Evolutionary conservation across 1,140 invertebrate species (phyloP).

Genomic region (Drosophila quadrilineata): DNA sequence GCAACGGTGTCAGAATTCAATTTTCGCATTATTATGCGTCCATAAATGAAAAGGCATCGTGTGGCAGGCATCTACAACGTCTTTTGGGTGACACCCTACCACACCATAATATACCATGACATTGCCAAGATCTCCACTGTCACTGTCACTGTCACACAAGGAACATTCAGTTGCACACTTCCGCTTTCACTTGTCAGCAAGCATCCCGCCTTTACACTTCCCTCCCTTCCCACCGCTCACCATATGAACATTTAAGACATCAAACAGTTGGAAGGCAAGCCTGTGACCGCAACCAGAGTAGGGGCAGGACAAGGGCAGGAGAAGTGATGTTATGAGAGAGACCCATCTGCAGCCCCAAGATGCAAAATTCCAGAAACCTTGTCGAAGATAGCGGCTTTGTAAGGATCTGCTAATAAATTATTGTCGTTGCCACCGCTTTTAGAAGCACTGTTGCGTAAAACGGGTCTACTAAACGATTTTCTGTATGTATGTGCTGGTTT

Average conservation of each 20-base stretch:
- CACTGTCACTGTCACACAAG: neutral
- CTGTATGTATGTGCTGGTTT: constrained; percentile 23
- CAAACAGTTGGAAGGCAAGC: neutral
- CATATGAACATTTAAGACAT: neutral
- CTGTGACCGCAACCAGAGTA: neutral
- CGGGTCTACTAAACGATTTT: constrained; percentile 27
- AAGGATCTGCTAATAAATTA: constrained; percentile 35
- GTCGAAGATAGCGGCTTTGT: constrained; percentile 12
- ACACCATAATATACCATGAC: no score
- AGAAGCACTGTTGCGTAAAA: constrained; percentile 21
- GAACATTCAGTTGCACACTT: constrained; percentile 4
- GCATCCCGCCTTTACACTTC: neutral
- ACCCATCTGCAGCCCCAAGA: neutral
- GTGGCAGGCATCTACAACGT: neutral
- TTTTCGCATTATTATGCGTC: constrained; percentile 59
- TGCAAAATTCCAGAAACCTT: neutral
- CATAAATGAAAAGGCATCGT: constrained; percentile 23
- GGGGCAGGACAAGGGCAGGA: neutral
- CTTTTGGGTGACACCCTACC: no score
- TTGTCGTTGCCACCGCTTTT: constrained; percentile 1
- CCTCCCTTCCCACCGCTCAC: neutral
- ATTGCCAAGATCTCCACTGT: no score
- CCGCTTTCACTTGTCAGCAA: neutral
- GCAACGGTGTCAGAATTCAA: constrained; percentile 69
- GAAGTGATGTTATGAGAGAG: neutral